These are phyloP conservation scores for Ovibos moschatus DNA, from an alignment of 2,113 vertebrate genomes.

Conservation along the genomic window DNA sequence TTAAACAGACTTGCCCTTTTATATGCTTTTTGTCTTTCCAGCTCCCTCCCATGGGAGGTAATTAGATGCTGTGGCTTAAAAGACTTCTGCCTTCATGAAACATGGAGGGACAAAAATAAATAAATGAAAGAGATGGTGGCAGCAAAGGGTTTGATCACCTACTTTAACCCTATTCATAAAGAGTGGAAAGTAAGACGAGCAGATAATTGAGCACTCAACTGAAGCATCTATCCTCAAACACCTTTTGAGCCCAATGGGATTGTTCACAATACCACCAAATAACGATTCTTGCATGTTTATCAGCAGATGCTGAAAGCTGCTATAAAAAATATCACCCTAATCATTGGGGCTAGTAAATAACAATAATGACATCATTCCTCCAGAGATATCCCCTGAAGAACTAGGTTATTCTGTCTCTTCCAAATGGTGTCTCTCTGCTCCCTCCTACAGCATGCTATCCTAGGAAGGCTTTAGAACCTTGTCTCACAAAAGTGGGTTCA, in stretches of 20 bases:
- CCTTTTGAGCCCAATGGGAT: neutral
- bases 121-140: neutral
- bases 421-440: neutral
- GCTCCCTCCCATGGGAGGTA: slow-evolving; percentile 17
- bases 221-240: neutral
- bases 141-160: neutral
- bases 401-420: neutral
- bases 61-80: slow-evolving; percentile 46
- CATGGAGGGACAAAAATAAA: slow-evolving; percentile 18
- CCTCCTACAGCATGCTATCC: neutral
- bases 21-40: slow-evolving; percentile 15
- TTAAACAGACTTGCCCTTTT: slow-evolving; percentile 22
- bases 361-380: neutral
- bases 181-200: neutral
- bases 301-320: neutral
- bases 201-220: neutral
- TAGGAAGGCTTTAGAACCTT: neutral
- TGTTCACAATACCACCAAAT: neutral
- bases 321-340: neutral
- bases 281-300: neutral
- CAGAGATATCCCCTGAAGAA: neutral
- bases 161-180: slow-evolving; percentile 17
- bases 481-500: neutral
- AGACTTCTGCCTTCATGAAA: slow-evolving; percentile 7
- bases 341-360: neutral